Evolutionary conservation across 1,140 invertebrate genomes (phyloP).

Genomic region (Lethocerus indicus): DNA sequence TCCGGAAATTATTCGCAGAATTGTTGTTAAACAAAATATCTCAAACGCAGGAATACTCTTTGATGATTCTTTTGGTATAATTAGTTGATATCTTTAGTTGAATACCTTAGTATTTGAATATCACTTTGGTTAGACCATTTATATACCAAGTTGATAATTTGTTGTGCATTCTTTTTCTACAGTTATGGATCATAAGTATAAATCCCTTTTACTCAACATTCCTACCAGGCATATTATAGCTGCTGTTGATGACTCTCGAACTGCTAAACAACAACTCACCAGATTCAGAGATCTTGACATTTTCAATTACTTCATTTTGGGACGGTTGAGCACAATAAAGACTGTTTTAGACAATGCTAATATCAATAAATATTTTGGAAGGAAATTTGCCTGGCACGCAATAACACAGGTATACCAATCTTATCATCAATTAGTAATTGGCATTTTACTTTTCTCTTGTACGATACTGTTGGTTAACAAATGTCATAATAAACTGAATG

Average conservation of each 20-base stretch:
- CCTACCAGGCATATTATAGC: conserved; percentile 71
- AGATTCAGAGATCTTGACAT: conserved; percentile 63
- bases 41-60: conserved; percentile 82
- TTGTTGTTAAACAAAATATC: conserved; percentile 64
- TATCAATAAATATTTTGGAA: conserved; percentile 26
- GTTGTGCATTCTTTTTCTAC: conserved; percentile 16
- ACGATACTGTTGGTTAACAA: too few species aligned
- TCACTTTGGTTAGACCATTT: neutral
- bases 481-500: too few species aligned
- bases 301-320: conserved; percentile 73
- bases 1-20: conserved; percentile 59
- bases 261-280: conserved; percentile 42
- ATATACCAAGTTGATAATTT: neutral
- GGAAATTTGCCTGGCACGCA: conserved; percentile 41
- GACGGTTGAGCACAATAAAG: conserved; percentile 45
- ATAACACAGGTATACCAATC: conserved; percentile 30
- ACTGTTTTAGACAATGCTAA: conserved; percentile 40
- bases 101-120: neutral
- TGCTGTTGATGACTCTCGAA: conserved; percentile 31
- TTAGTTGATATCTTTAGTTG: neutral
- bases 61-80: conserved; percentile 63
- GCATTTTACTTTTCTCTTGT: too few species aligned
- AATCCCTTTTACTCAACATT: conserved; percentile 70
- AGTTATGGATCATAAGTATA: conserved; percentile 87
- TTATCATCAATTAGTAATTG: too few species aligned